A percentile compares a stretch with the other conserved stretches of the same genome.
phyloP scores from a whole-genome alignment of 1,140 invertebrate species.

The Heliconius nattereri region DNA sequence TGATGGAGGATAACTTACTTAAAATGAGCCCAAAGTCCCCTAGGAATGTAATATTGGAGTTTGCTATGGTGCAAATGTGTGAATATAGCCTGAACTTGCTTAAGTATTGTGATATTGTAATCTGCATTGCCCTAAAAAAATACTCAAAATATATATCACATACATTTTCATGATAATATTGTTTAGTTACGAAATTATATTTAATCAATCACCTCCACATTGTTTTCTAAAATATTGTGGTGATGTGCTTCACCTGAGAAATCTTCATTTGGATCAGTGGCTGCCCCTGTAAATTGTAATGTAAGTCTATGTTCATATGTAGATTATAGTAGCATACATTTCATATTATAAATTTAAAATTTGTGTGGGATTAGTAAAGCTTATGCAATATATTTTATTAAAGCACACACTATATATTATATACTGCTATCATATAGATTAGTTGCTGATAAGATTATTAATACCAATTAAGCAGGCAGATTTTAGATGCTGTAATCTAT shows the following conservation, averaged over 20 bases:
- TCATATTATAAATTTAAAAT: neutral
- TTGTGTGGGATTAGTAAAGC: too few species aligned
- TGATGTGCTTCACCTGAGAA: slow-evolving; percentile 90
- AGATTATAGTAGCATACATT: neutral
- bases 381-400: too few species aligned
- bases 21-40: slow-evolving; percentile 98
- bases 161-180: neutral
- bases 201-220: slow-evolving; percentile 59
- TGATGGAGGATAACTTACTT: slow-evolving; percentile 83
- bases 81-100: slow-evolving; percentile 99
- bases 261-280: slow-evolving; percentile 93
- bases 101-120: slow-evolving; percentile 97
- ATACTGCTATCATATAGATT: too few species aligned
- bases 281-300: slow-evolving; percentile 84
- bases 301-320: neutral
- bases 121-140: slow-evolving; percentile 84
- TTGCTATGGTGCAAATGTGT: slow-evolving; percentile 97
- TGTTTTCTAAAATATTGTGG: slow-evolving; percentile 68
- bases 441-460: too few species aligned
- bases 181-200: neutral
- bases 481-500: too few species aligned
- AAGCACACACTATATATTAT: too few species aligned
- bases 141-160: neutral
- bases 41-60: slow-evolving; percentile 97
- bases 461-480: too few species aligned